Conservation (phyloP, 2,888 invertebrate species). For the Caprella mutica region DNA sequence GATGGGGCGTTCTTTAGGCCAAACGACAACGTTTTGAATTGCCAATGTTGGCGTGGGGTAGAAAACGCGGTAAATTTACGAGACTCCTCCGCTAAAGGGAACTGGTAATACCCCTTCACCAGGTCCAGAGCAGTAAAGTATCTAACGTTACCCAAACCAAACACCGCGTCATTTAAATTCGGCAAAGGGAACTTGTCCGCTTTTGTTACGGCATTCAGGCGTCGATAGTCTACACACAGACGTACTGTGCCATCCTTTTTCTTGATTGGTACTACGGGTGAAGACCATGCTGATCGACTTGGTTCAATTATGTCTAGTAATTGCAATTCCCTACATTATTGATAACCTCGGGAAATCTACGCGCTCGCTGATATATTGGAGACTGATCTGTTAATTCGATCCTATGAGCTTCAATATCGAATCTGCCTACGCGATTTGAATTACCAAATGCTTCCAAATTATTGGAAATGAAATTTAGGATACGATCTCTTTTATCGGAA, state of each 20-base stretch:
- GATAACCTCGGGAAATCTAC: too few relatives aligned
- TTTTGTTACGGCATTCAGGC: constrained; percentile 1
- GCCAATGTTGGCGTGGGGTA: background rate
- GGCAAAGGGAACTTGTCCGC: background rate
- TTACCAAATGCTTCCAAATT: too few relatives aligned
- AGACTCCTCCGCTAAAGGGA: background rate
- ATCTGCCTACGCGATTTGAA: too few relatives aligned
- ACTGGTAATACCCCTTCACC: background rate
- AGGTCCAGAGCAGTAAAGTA: constrained; percentile 6
- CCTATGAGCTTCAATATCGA: too few relatives aligned
- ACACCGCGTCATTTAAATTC: background rate
- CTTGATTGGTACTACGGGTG: background rate
- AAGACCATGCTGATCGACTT: too few relatives aligned
- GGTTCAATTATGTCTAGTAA: too few relatives aligned
- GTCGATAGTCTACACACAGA: constrained; percentile 3
- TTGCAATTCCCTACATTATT: too few relatives aligned
- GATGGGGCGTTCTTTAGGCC: background rate
- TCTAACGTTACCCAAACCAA: constrained; percentile 2
- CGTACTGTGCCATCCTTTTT: background rate
- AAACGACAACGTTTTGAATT: background rate
- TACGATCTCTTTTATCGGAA: too few relatives aligned
- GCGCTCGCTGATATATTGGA: too few relatives aligned
- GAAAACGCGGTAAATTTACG: background rate
- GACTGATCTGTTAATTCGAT: too few relatives aligned
- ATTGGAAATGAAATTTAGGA: too few relatives aligned